phyloP scores from a whole-genome alignment of 2,888 invertebrate species.

The Lithophane semibrunnea region DNA sequence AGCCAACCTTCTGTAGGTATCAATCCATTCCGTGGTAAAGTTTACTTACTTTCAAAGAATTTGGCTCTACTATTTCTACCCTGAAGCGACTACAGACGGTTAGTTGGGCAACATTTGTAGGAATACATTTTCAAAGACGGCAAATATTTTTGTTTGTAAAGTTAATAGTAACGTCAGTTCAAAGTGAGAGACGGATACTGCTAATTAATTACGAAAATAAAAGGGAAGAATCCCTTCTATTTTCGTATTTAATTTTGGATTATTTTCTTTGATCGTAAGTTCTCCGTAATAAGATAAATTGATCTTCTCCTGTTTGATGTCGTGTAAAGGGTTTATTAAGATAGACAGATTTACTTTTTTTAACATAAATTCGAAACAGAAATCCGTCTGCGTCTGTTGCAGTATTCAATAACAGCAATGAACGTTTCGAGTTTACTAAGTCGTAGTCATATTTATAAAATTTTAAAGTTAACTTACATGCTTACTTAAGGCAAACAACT shows the following conservation, averaged over 20 bases:
- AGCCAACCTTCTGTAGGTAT: background rate
- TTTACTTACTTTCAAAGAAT: conserved; percentile 1
- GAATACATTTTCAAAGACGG: conserved; percentile 8
- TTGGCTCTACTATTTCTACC: background rate
- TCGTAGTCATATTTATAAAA: background rate
- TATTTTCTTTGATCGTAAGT: background rate
- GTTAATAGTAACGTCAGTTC: conserved; percentile 1
- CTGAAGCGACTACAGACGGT: background rate
- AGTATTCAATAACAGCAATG: background rate
- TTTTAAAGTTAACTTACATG: background rate
- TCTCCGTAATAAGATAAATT: conserved; percentile 7
- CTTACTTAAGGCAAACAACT: no score
- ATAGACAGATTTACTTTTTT: background rate
- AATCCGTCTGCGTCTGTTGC: background rate
- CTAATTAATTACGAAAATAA: conserved; percentile 5
- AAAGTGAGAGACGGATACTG: background rate
- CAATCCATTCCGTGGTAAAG: background rate
- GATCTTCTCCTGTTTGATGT: background rate
- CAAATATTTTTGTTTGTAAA: conserved; percentile 22
- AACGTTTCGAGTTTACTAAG: background rate
- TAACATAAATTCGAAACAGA: background rate
- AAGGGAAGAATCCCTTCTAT: no score
- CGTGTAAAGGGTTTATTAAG: background rate
- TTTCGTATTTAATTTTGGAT: background rate
- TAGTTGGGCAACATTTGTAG: conserved; percentile 1